These are phyloP conservation scores for Hydrozoanthus gracilis DNA, from an alignment of 92 coral and sea anemone genomes.

Conservation along the genomic window DNA sequence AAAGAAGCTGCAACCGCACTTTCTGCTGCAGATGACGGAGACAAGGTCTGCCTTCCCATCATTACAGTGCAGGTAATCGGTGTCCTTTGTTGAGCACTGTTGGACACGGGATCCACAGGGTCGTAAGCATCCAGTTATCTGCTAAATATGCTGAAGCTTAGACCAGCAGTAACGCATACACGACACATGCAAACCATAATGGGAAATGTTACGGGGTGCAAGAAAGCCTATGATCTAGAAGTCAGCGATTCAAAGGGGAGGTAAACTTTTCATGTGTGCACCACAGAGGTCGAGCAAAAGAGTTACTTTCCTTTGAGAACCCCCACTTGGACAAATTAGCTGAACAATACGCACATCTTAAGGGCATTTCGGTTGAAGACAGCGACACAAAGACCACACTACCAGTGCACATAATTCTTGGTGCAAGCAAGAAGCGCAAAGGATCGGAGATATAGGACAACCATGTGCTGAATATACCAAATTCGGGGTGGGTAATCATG, in stretches of 20 bases:
- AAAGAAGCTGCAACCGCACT: slow-evolving; percentile 24
- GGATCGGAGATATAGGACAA: slow-evolving; percentile 58
- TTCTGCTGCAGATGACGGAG: slow-evolving; percentile 53
- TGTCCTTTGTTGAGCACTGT: slow-evolving; percentile 53
- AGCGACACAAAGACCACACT: slow-evolving; percentile 56
- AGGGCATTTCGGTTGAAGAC: slow-evolving; percentile 63
- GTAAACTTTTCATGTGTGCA: slow-evolving; percentile 30
- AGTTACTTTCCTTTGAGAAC: slow-evolving; percentile 44
- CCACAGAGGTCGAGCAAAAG: slow-evolving; percentile 53
- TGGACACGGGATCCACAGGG: slow-evolving; percentile 56
- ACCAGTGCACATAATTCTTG: slow-evolving; percentile 67
- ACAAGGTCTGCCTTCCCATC: slow-evolving; percentile 52
- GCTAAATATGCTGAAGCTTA: slow-evolving; percentile 35
- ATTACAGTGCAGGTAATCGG: slow-evolving; percentile 50
- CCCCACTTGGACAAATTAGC: slow-evolving; percentile 13
- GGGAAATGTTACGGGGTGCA: slow-evolving; percentile 56
- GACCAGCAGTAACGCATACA: slow-evolving; percentile 41
- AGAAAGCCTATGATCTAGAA: slow-evolving; percentile 53
- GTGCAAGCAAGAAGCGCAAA: slow-evolving; percentile 67
- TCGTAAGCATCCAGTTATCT: slow-evolving; percentile 55
- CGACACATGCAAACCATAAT: slow-evolving; percentile 54
- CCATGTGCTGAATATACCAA: slow-evolving; percentile 61
- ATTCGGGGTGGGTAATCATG: slow-evolving; percentile 74
- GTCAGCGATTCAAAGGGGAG: slow-evolving; percentile 35
- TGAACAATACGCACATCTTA: background rate